Evolutionary conservation across 2,113 vertebrate species (phyloP), one percentile per base, ranked within the genome.

Genomic region (Podocnemis expansa): DNA sequence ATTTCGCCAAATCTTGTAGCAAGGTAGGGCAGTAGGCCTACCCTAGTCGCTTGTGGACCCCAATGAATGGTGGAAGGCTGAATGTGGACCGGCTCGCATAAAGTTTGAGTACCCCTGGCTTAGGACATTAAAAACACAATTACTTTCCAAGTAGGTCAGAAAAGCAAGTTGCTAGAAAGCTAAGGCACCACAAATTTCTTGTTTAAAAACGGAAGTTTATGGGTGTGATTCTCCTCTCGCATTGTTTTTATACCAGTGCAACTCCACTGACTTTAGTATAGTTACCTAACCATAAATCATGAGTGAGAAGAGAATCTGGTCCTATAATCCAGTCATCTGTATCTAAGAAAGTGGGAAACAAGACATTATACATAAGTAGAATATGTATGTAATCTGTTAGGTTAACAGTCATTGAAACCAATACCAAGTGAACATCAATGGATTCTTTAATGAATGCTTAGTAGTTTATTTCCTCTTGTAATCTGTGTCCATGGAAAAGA

Each of bases 331-430:
- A 85, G 63, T n/a, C 4, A 2, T 5, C 34, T 85, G 43, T 27
- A 89, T 54, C 43, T 85, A 85, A 52, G 63, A 70, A 88, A 47
- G 31, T 63, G 31, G 27, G 60, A 93, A 84, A 60, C n/a, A 83
- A 56, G 14, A 60, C 90, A 76, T 78, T 82, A 4, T 52, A 17
- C 51, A 52, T 52, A 17, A 14, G 14, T 52, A 52, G 13, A 52
- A 16, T 52, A 52, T 52, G 51, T 52, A 52, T 52, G 51, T 52
- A 0, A 92, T 56, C 24, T 60, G n/a, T 31, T 76, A 38, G 2
- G 34, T 13, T 70, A 25, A 76, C 27, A 5, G 60, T n/a, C 47
- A 83, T 90, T 76, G 17, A 31, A 13, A 6, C n/a, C 79, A 52
- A 56, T 22, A 54, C 19, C 78, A 80, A 91, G 52, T 27, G 76